Conservation (phyloP, 2,888 invertebrate species). For the Trichacis sp. region DNA sequence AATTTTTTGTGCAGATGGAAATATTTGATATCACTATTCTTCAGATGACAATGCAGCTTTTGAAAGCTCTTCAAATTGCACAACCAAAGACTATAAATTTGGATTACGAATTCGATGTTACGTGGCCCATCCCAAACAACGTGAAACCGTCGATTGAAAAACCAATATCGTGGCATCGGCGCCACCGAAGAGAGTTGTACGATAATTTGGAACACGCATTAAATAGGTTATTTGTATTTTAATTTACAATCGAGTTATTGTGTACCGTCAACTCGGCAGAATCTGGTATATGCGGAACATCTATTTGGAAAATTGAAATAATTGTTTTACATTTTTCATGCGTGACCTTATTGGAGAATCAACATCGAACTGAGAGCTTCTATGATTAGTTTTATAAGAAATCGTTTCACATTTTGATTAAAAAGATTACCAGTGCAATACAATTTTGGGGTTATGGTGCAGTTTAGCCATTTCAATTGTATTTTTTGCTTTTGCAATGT, state of each 20-base stretch:
- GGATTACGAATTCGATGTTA: slow-evolving; percentile 73
- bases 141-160: slow-evolving; percentile 33
- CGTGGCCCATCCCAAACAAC: slow-evolving; percentile 68
- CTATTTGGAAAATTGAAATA: too few species aligned
- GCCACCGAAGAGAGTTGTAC: slow-evolving; percentile 71
- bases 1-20: not conserved
- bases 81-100: slow-evolving; percentile 74
- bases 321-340: too few species aligned
- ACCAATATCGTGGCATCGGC: slow-evolving; percentile 53
- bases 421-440: too few species aligned
- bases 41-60: slow-evolving; percentile 72
- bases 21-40: slow-evolving; percentile 5
- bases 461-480: too few species aligned
- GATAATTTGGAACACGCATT: slow-evolving; percentile 68
- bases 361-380: too few species aligned
- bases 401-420: too few species aligned
- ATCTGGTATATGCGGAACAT: too few species aligned
- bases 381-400: too few species aligned
- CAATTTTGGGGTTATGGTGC: too few species aligned
- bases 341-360: too few species aligned
- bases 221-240: slow-evolving; percentile 61
- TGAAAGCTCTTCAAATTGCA: slow-evolving; percentile 73
- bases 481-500: too few species aligned
- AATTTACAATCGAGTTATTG: slow-evolving; percentile 1
- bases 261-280: not conserved